Conservation (phyloP, 2,888 invertebrate species). For the Hyppa rectilinea region DNA sequence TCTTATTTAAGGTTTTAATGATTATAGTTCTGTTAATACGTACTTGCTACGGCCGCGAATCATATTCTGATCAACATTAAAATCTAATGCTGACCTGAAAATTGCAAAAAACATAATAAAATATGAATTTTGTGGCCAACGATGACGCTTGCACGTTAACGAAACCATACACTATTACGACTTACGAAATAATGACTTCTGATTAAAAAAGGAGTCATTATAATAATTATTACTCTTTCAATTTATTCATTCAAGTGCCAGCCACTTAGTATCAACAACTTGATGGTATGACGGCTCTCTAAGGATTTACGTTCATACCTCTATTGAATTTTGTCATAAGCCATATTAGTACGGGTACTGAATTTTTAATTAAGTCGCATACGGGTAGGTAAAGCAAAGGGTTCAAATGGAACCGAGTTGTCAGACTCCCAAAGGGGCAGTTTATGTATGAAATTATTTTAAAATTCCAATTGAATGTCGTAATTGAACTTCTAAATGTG, state of each 20-base stretch:
- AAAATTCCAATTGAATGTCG: slow-evolving; percentile 60
- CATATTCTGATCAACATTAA: no score
- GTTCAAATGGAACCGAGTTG: slow-evolving; percentile 69
- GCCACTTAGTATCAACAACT: slow-evolving; percentile 42
- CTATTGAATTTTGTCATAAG: slow-evolving; percentile 57
- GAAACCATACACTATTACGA: background rate
- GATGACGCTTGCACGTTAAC: no score
- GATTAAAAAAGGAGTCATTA: background rate
- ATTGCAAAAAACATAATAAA: no score
- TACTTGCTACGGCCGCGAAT: no score
- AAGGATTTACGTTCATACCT: slow-evolving; percentile 35
- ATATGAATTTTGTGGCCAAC: no score
- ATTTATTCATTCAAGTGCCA: slow-evolving; percentile 34
- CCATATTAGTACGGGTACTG: slow-evolving; percentile 56
- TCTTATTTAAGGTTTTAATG: no score
- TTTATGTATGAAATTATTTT: slow-evolving; percentile 71
- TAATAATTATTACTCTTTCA: slow-evolving; percentile 4
- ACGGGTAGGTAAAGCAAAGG: slow-evolving; percentile 58
- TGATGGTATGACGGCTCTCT: slow-evolving; percentile 40
- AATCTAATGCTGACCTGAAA: no score
- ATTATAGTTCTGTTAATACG: no score
- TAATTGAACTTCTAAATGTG: slow-evolving; percentile 47
- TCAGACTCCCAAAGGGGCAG: slow-evolving; percentile 68
- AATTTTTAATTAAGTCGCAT: slow-evolving; percentile 63
- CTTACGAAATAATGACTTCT: slow-evolving; percentile 7